Evolutionary conservation across 2,113 vertebrate species (phyloP), one percentile per base, ranked within the genome.

Genomic region (Naja naja): DNA sequence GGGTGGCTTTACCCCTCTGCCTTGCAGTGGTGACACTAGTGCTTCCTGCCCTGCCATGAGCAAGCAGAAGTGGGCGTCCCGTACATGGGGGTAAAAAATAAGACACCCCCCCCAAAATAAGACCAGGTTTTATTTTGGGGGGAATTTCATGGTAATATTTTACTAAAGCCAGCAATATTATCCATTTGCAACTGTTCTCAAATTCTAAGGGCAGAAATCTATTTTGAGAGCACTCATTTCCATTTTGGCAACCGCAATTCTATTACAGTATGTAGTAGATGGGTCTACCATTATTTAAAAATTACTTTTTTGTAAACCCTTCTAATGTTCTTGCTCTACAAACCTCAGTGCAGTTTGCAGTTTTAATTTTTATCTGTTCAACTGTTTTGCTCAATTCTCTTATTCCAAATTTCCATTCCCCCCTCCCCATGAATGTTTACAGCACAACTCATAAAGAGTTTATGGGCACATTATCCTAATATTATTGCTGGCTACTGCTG

Each of bases 371-470:
- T 9, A 69, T 8, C 69, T 91, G n/a, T 39, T 34, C 2, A 2
- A 2, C 54, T 56, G 25, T 43, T 6, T 81, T 91, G n/a, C 49
- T 34, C 5, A 4, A 3, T 47, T 56, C 25, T 34, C 89, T 27
- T 90, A 12, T 55, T 20, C 0, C 89, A 39, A 8, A 85, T 49
- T 93, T 25, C 23, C 30, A 88, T 11, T 43, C 93, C 81, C 25
- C 5, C 93, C 81, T 25, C 5, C 6, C 49, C 7, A 10, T 85
- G 90, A 90, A 4, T 86, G 54, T 92, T 95, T 95, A 94, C 55
- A 45, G 88, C 56, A 64, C 93, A n/a, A 89, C 85, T 94, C 39
- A 69, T 53, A 60, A 81, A 89, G 16, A 9, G 30, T 55, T 85
- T 95, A 60, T 94, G 89, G 1, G 87, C 86, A 8, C 25, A 89